phyloP scores from a whole-genome alignment of 2,113 vertebrate species.

The Beaufortia kweichowensis region DNA sequence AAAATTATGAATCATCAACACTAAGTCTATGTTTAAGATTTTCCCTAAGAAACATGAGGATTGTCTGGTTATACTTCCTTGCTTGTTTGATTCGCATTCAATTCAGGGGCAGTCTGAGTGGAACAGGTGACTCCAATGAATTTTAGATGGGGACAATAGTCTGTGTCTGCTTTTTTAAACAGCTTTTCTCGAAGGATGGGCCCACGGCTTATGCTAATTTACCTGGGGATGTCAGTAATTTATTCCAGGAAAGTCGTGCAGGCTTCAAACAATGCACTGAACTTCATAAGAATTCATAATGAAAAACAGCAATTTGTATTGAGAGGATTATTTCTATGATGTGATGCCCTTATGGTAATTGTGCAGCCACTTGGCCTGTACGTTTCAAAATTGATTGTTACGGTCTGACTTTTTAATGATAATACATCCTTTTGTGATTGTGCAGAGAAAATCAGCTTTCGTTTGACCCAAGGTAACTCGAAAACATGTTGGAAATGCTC shows the following conservation, averaged over 20 bases:
- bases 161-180: constrained; percentile 38
- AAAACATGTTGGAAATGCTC: constrained; percentile 5
- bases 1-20: no score
- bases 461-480: constrained; percentile 33
- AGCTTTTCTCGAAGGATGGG: constrained; percentile 48
- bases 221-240: constrained; percentile 43
- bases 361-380: constrained; percentile 40
- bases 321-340: constrained; percentile 46
- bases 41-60: constrained; percentile 39
- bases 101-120: constrained; percentile 50
- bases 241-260: constrained; percentile 51
- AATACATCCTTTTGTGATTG: constrained; percentile 13
- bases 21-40: constrained; percentile 41
- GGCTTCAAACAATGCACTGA: constrained; percentile 35
- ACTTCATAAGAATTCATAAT: constrained; percentile 42
- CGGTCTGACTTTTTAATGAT: constrained; percentile 32
- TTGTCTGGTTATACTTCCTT: constrained; percentile 43
- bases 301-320: constrained; percentile 38
- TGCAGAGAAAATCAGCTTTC: not conserved
- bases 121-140: constrained; percentile 51
- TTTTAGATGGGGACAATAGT: constrained; percentile 29
- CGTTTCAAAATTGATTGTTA: constrained; percentile 46
- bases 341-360: constrained; percentile 53
- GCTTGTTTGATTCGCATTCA: constrained; percentile 58
- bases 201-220: constrained; percentile 58